Base-by-base conservation (phyloP, 2,888 invertebrate genomes). In the Carpatolechia fugitivella region DNA sequence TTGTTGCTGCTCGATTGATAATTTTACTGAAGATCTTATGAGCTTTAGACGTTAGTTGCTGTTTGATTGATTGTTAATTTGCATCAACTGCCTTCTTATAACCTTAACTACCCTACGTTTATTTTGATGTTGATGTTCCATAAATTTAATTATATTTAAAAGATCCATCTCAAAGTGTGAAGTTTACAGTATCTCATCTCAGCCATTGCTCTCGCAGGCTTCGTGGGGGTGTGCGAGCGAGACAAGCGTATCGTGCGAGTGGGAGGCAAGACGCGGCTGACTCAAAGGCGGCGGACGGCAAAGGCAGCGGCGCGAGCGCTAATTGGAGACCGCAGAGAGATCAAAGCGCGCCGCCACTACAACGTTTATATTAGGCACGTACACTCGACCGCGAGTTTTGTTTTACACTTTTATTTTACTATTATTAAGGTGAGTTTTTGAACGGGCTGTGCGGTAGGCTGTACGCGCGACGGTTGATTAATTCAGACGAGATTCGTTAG, bases 281-380 rank as follows among this genome's bases (percentile, higher is more conserved):
- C 69, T 74, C 79, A 79, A 82, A 75, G 76, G 78, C 88, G 87
- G 87, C 81, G 69, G 76, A 78, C 81, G 83, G 85, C 85, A 88
- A 90, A 90, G 89, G 89, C 88, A 81, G 79, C 89, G 90, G 90
- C 80, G 72, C 67, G 62, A 53, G 58, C 82, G 85, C 86, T 90
- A 90, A 90, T 90, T 90, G 90, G 90, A 87, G 87, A 80, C 77
- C 74, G 79, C 80, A 75, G 76, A 74, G 71, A 80, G 78, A 79
- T 87, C 89, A 90, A 90, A 90, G 84, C 69, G 60, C 72, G 78
- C 85, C 82, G 84, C 72, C 75, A 64, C 67, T 70, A 68, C 86
- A 80, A 88, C 90, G 85, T 88, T 87, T 88, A 88, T 87, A 88
- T 87, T 87, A 85, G 81, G 80, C 80, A 81, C 81, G 82, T 81